Conservation (phyloP, 2,797 vertebrate species). For the Helarctos malayanus region DNA sequence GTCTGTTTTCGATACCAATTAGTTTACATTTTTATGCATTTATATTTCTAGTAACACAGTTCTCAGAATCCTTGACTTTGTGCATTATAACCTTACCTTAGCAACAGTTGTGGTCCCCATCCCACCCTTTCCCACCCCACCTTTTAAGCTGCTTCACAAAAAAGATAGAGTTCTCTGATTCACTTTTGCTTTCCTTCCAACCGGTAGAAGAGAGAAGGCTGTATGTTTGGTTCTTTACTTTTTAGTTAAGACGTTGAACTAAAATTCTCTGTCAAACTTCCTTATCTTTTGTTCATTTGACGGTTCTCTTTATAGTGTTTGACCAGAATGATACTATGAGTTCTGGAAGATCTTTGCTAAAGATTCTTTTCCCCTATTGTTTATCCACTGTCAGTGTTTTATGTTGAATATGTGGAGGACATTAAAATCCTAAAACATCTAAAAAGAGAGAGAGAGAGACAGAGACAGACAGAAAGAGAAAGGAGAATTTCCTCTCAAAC, state of each 20-base stretch:
- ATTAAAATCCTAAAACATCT: conserved; percentile 73
- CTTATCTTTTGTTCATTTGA: background rate
- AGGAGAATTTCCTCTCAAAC: background rate
- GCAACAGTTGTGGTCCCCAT: background rate
- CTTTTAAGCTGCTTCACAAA: background rate
- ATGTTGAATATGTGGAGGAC: conserved; percentile 14
- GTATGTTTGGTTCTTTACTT: background rate
- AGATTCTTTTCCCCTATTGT: background rate
- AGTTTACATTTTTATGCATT: conserved; percentile 74
- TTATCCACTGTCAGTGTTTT: conserved; percentile 33
- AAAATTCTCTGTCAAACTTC: background rate
- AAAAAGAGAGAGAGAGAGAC: background rate
- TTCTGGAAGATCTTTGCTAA: background rate
- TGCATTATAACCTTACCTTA: background rate
- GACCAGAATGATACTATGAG: background rate
- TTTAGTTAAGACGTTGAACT: background rate
- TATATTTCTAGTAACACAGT: conserved; percentile 58
- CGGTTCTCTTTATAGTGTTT: background rate
- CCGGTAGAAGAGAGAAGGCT: conserved; percentile 10
- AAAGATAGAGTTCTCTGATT: background rate
- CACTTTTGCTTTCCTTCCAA: background rate
- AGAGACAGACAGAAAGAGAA: background rate
- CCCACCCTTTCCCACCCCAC: too few relatives aligned
- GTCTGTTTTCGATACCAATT: conserved; percentile 30
- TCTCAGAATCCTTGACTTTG: background rate